phyloP scores from a whole-genome alignment of 2,113 vertebrate genomes.

The Cranoglanis bouderius region DNA sequence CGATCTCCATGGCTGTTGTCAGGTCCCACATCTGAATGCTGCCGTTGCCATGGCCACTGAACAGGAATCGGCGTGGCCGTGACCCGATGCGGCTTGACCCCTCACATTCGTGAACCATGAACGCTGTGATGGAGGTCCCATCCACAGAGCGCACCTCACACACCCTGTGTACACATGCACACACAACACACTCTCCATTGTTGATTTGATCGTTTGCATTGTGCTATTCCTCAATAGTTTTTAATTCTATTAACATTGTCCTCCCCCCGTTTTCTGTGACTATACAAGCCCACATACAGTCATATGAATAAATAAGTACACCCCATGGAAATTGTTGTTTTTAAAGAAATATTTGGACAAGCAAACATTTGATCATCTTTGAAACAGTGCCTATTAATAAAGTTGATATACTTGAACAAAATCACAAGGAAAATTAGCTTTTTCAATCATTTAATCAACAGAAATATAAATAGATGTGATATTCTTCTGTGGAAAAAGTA shows the following conservation, averaged over 20 bases:
- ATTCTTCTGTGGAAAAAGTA: too few relatives aligned
- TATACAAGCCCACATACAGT: neutral
- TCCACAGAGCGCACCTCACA: conserved; percentile 87
- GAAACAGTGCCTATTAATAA: too few relatives aligned
- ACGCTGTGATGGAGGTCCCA: conserved; percentile 80
- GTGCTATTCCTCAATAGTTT: neutral
- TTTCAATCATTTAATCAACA: too few relatives aligned
- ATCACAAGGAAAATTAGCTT: too few relatives aligned
- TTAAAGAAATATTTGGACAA: too few relatives aligned
- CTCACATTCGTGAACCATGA: conserved; percentile 90
- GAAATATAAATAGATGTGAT: too few relatives aligned
- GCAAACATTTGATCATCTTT: too few relatives aligned
- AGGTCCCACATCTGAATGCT: conserved; percentile 94
- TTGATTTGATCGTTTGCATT: neutral
- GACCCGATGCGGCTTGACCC: conserved; percentile 87
- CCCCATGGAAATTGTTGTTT: too few relatives aligned
- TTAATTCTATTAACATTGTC: too few relatives aligned
- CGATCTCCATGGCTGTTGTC: conserved; percentile 86
- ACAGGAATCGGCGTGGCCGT: conserved; percentile 82
- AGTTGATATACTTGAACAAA: too few relatives aligned
- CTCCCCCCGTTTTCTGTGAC: neutral
- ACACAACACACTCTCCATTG: conserved; percentile 62
- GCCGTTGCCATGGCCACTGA: conserved; percentile 87
- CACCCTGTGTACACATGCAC: conserved; percentile 72
- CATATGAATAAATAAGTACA: too few relatives aligned